Conservation (phyloP, 2,888 invertebrate species). For the Lucinisca nassula region DNA sequence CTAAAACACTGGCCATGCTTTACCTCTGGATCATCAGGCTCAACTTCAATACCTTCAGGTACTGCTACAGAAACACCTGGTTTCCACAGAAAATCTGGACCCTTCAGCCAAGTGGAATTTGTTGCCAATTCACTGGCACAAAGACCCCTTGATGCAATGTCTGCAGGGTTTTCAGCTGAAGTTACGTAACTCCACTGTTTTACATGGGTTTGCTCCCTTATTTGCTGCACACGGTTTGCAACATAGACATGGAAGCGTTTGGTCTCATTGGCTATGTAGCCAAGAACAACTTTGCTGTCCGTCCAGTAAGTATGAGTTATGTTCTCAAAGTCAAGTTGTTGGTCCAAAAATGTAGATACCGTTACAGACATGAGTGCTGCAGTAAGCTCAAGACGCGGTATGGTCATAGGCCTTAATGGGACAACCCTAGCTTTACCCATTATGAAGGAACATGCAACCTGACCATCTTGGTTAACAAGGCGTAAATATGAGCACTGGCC, state of each 20-base stretch:
- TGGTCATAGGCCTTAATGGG: conserved; percentile 3
- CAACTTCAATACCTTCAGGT: not conserved
- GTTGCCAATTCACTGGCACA: conserved; percentile 1
- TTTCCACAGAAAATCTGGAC: conserved; percentile 41
- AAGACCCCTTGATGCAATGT: not conserved
- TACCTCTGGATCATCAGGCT: conserved; percentile 23
- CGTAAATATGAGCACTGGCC: conserved; percentile 67
- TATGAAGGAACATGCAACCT: conserved; percentile 59
- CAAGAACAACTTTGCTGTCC: too few relatives aligned
- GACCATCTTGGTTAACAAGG: conserved; percentile 24
- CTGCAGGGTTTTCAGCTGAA: conserved; percentile 8
- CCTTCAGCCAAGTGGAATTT: conserved; percentile 57
- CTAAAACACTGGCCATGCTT: not conserved
- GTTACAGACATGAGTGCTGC: conserved; percentile 1
- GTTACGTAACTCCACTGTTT: conserved; percentile 2
- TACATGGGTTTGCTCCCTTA: not conserved
- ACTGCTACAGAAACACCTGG: not conserved
- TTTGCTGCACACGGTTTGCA: too few relatives aligned
- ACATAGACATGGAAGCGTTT: too few relatives aligned
- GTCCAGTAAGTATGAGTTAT: not conserved
- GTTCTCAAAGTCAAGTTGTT: conserved; percentile 8
- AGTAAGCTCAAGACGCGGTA: conserved; percentile 8
- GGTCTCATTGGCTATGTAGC: not conserved
- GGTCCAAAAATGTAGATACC: not conserved
- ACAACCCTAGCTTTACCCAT: conserved; percentile 62